Conservation (phyloP, 2,888 invertebrate species). For the Platycnemis pennipes region DNA sequence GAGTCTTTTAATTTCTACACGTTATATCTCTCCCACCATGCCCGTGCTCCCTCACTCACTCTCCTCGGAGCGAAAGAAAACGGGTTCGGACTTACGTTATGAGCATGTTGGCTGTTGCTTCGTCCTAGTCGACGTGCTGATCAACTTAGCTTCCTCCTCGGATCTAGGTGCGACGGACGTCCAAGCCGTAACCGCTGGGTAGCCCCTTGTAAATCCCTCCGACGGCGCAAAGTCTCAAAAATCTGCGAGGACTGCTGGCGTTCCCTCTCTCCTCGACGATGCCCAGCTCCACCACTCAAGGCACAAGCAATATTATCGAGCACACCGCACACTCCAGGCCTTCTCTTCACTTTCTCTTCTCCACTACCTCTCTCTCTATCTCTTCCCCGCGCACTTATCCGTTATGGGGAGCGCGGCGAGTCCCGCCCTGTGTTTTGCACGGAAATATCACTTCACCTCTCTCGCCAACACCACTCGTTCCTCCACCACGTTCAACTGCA, state of each 20-base stretch:
- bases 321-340: neutral
- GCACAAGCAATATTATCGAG: constrained; percentile 50
- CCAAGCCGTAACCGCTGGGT: neutral
- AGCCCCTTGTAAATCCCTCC: neutral
- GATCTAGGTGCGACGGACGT: too few species aligned
- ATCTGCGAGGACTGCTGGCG: neutral
- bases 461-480: neutral
- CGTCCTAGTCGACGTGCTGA: neutral
- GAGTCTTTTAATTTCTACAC: constrained; percentile 5
- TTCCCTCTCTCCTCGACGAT: neutral
- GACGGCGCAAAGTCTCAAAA: neutral
- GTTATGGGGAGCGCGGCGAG: neutral
- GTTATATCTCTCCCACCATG: neutral
- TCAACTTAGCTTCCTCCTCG: neutral
- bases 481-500: neutral
- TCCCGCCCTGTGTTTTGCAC: neutral
- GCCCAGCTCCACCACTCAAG: constrained; percentile 11
- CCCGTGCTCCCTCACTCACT: neutral
- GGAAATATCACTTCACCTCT: neutral
- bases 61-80: neutral
- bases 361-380: neutral
- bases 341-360: constrained; percentile 60
- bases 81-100: constrained; percentile 57
- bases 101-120: constrained; percentile 24
- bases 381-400: neutral